A percentile compares a stretch with the other conserved stretches of the same genome.
Evolutionary conservation across 2,797 vertebrate genomes (phyloP).

Genomic region (Pipistrellus nathusii): DNA sequence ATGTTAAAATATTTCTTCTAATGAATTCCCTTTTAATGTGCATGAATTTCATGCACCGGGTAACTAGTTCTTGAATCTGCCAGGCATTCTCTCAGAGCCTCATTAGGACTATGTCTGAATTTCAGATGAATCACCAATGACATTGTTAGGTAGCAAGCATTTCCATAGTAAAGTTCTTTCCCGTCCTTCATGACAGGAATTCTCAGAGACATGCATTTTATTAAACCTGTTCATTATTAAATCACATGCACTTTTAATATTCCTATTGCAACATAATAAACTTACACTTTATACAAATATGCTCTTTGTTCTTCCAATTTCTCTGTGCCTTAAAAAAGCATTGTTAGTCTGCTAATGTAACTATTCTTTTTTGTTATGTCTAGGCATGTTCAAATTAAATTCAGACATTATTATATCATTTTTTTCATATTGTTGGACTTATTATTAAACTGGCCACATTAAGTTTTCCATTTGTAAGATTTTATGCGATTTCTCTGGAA

Average conservation of each 20-base stretch:
- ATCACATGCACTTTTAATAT: background rate
- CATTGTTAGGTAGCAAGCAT: background rate
- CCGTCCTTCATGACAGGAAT: background rate
- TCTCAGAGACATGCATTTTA: background rate
- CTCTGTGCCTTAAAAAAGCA: background rate
- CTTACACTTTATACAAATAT: background rate
- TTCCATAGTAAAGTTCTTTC: background rate
- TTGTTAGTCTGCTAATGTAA: background rate
- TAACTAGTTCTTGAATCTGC: background rate
- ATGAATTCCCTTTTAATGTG: too few species aligned
- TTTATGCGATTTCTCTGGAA: conserved; percentile 40
- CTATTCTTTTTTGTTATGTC: conserved; percentile 33
- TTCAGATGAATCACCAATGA: background rate
- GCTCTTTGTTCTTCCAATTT: conserved; percentile 1
- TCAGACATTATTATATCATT: background rate
- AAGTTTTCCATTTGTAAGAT: background rate
- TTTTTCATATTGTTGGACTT: background rate
- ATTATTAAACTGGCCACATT: background rate
- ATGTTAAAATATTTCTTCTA: too few species aligned
- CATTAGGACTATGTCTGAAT: background rate
- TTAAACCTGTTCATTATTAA: conserved; percentile 41
- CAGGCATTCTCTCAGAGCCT: conserved; percentile 29
- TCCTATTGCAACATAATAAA: background rate
- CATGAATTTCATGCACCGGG: too few species aligned
- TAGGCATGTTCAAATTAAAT: conserved; percentile 43